These are phyloP conservation scores for Xanthorhoe spadicearia DNA, from an alignment of 2,888 invertebrate genomes.

Conservation along the genomic window DNA sequence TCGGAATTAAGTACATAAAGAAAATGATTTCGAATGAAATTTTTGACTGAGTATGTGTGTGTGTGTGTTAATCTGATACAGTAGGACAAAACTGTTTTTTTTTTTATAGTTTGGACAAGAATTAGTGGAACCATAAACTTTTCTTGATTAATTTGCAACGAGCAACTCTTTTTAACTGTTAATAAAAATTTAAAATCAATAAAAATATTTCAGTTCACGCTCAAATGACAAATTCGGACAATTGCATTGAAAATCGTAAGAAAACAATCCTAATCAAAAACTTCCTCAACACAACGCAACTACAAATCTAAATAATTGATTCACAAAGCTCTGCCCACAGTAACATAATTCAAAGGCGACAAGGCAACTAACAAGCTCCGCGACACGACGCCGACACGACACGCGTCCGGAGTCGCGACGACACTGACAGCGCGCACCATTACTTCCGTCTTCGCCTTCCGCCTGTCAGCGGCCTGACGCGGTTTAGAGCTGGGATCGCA, in stretches of 20 bases:
- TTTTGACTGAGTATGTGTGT: too few species aligned
- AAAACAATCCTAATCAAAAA: not conserved
- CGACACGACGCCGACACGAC: slow-evolving; percentile 29
- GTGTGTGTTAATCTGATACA: too few species aligned
- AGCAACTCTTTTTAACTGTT: too few species aligned
- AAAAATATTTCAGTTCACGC: too few species aligned
- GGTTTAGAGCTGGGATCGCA: slow-evolving; percentile 47
- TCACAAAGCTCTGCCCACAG: slow-evolving; percentile 23
- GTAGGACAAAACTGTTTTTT: too few species aligned
- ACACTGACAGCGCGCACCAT: slow-evolving; percentile 68
- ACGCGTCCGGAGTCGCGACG: slow-evolving; percentile 47
- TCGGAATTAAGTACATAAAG: not conserved
- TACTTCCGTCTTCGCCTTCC: slow-evolving; percentile 74
- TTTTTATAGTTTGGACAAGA: too few species aligned
- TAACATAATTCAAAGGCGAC: slow-evolving; percentile 35
- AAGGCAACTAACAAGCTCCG: slow-evolving; percentile 38
- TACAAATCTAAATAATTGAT: slow-evolving; percentile 24
- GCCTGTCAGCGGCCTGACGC: slow-evolving; percentile 55
- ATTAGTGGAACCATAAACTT: too few species aligned
- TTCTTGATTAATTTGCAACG: too few species aligned
- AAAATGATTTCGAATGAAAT: too few species aligned
- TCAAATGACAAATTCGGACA: too few species aligned
- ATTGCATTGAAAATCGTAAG: too few species aligned
- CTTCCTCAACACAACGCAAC: not conserved
- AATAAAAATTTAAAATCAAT: too few species aligned